Base-by-base conservation (phyloP, 1,140 invertebrate species). In the Galendromus occidentalis region DNA sequence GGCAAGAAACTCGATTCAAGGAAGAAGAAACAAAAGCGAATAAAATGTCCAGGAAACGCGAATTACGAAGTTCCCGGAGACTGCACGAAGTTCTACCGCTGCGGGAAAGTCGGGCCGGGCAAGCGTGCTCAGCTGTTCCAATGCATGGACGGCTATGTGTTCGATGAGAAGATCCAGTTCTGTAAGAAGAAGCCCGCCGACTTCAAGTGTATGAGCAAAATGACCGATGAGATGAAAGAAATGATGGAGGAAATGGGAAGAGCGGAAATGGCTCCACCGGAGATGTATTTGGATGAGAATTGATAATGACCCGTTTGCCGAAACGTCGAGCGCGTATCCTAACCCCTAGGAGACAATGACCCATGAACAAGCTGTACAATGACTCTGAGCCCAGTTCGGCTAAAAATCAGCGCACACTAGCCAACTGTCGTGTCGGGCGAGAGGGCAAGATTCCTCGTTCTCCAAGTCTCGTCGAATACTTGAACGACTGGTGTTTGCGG, bases 11-110 rank as follows among this genome's bases (percentile, higher is more conserved):
- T 59, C 33, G 51, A 59, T 20, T 14, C 25, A 14, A 1, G 22
- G 4, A 59, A 59, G 51, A 59, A 59, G 51, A 59, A 59, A 22
- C 51, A 25, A 2, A 59, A 59, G 9, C 51, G 51, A 29, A 59
- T 59, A 14, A 59, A 59, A 22, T 59, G 51, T 9, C 51, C 51
- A 14, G 51, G 33, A 25, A 59, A 59, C 14, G 22, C 14, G 6
- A 59, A 70, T 41, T 71, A 67, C 65, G 25, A 59, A 12, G 64
- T 70, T 44, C 67, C 69, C n/a, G 39, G 64, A 41, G 66, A 72
- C 44, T 72, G 71, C 39, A 65, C 51, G 0, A 70, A 67, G 51
- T 72, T 71, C 64, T 70, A 68, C 44, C 65, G 70, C 63, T 72
- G 71, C 47, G 67, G 67, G 0, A 76, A 76, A 7, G 51, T 25